Evolutionary conservation across 2,113 vertebrate genomes (phyloP).

Genomic region (Grammomys dolichurus): DNA sequence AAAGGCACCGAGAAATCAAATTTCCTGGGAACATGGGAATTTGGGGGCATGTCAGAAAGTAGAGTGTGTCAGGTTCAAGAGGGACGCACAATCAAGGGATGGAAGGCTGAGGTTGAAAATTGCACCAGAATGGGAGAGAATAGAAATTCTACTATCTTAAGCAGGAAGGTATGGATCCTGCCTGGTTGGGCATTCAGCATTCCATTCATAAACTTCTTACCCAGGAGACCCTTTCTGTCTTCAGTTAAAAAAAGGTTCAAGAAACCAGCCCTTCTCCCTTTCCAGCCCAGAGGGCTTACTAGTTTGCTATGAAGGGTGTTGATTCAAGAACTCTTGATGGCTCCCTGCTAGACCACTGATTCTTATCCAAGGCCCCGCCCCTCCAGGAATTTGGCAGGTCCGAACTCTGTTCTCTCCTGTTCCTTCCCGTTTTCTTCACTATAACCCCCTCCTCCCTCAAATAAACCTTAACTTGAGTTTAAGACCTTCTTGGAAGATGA

Average conservation of each 20-base stretch:
- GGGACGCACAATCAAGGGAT: neutral
- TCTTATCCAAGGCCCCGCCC: constrained; percentile 50
- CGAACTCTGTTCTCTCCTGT: constrained; percentile 60
- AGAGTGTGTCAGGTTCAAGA: neutral
- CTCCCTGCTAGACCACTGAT: constrained; percentile 66
- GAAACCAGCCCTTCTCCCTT: constrained; percentile 52
- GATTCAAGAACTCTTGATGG: constrained; percentile 43
- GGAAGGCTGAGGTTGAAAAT: constrained; percentile 18
- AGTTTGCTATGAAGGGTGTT: constrained; percentile 61
- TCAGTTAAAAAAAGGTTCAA: constrained; percentile 55
- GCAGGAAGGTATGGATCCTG: neutral
- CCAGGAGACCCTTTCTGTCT: constrained; percentile 17
- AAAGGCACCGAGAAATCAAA: neutral
- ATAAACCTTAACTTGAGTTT: constrained; percentile 74
- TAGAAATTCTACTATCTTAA: neutral
- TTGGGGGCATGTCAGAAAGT: neutral
- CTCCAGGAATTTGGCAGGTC: constrained; percentile 55
- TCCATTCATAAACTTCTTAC: constrained; percentile 32
- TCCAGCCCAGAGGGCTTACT: constrained; percentile 10
- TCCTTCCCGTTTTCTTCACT: constrained; percentile 64
- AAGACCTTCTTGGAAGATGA: constrained; percentile 79
- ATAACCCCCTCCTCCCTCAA: constrained; percentile 59
- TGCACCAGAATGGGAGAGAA: neutral
- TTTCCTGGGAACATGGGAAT: neutral
- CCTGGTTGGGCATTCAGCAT: constrained; percentile 21